A percentile compares a stretch with the other conserved stretches of the same genome.
These are phyloP conservation scores for Venustaconcha ellipsiformis DNA, from an alignment of 1,140 invertebrate species.

Conservation along the genomic window DNA sequence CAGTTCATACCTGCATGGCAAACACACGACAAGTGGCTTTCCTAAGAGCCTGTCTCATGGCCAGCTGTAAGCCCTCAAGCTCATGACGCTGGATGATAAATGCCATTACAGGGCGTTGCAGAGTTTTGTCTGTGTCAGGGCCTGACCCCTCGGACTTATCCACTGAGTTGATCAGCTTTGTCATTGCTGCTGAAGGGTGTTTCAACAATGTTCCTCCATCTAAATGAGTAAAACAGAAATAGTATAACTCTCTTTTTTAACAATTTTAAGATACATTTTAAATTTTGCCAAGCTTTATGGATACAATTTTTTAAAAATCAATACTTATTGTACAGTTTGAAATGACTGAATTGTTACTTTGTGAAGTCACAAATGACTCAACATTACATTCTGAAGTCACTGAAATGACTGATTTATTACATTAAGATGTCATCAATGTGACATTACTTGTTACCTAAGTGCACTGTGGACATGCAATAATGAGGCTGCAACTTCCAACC, in stretches of 20 bases:
- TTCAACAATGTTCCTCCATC: slow-evolving; percentile 82
- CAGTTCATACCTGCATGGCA: slow-evolving; percentile 78
- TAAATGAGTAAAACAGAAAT: slow-evolving; percentile 27
- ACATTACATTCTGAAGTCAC: too few species aligned
- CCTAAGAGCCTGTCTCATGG: slow-evolving; percentile 86
- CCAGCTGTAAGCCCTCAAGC: slow-evolving; percentile 80
- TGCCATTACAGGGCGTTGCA: slow-evolving; percentile 77
- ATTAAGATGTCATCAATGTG: too few species aligned
- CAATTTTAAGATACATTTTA: too few species aligned
- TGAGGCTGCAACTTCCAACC: too few species aligned
- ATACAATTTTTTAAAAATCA: too few species aligned
- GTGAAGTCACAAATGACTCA: too few species aligned
- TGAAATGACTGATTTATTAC: too few species aligned
- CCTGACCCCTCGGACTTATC: slow-evolving; percentile 40
- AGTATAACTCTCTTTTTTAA: background rate
- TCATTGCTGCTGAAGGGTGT: slow-evolving; percentile 83
- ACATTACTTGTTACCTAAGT: too few species aligned
- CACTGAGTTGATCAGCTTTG: slow-evolving; percentile 62
- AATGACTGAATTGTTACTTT: background rate
- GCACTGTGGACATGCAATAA: too few species aligned
- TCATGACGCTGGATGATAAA: slow-evolving; percentile 90
- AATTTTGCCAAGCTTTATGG: too few species aligned
- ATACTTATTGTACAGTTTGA: background rate
- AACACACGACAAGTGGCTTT: slow-evolving; percentile 88
- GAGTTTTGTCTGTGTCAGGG: slow-evolving; percentile 54